Evolutionary conservation across 1,140 invertebrate genomes (phyloP).

Genomic region (Tetragnatha versicolor): DNA sequence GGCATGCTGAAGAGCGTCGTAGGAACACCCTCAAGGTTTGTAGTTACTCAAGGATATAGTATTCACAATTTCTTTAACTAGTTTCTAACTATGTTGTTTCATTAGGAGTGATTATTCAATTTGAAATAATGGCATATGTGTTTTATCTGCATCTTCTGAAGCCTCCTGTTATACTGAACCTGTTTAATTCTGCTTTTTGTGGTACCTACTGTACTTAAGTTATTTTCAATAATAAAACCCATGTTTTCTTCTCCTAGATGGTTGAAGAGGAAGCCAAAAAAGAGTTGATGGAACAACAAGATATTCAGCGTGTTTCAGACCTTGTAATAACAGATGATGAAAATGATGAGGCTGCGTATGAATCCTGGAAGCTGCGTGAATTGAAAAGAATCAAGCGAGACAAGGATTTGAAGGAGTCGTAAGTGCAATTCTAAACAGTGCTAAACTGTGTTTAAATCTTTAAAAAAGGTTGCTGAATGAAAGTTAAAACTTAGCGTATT

Average conservation of each 20-base stretch:
- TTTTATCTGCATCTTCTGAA: no score
- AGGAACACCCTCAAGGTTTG: conserved; percentile 79
- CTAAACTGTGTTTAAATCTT: neutral
- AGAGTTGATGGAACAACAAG: conserved; percentile 69
- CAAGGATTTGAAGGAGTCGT: conserved; percentile 86
- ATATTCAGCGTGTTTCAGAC: conserved; percentile 65
- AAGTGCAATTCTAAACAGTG: conserved; percentile 1
- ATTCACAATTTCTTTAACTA: neutral
- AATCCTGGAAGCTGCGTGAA: conserved; percentile 96
- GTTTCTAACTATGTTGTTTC: neutral
- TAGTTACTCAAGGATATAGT: neutral
- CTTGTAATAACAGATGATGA: conserved; percentile 94
- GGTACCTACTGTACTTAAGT: no score
- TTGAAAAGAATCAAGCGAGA: conserved; percentile 95
- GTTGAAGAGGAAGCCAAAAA: conserved; percentile 89
- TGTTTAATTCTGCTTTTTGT: no score
- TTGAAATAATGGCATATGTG: neutral
- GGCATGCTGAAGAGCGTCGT: conserved; percentile 81
- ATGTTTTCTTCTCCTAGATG: no score
- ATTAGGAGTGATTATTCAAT: neutral
- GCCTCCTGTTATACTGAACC: no score
- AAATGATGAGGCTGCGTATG: conserved; percentile 97
- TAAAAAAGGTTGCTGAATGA: neutral
- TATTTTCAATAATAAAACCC: no score
- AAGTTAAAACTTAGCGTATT: neutral